phyloP scores from a whole-genome alignment of 2,113 vertebrate genomes.

The Pungitius pungitius region DNA sequence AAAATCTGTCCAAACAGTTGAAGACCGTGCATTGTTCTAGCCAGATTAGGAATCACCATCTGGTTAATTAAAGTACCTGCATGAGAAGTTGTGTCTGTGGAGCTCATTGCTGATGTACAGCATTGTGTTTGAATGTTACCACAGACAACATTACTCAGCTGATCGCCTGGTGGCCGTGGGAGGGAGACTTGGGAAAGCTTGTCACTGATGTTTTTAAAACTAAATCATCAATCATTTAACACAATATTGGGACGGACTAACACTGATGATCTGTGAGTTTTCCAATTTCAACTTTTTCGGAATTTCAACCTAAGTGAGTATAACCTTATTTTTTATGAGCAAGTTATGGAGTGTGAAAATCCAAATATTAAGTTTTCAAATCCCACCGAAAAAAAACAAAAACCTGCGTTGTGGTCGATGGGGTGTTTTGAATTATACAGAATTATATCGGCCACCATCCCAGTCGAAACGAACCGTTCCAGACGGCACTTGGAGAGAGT shows the following conservation, averaged over 20 bases:
- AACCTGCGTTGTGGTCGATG: too few relatives aligned
- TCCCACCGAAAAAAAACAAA: too few relatives aligned
- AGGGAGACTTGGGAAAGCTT: neutral
- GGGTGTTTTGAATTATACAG: neutral
- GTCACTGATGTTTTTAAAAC: too few relatives aligned
- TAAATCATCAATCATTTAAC: slow-evolving; percentile 2
- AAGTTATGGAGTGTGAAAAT: too few relatives aligned
- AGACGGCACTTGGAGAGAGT: neutral
- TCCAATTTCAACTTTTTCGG: too few relatives aligned
- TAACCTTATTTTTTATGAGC: too few relatives aligned
- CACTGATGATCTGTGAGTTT: neutral
- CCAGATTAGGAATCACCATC: slow-evolving; percentile 12
- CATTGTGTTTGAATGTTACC: too few relatives aligned
- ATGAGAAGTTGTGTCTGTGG: neutral
- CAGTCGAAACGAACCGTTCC: neutral
- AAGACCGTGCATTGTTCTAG: neutral
- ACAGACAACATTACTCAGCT: neutral
- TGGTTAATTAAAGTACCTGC: slow-evolving; percentile 24
- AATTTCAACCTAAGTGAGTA: too few relatives aligned
- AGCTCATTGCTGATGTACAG: neutral
- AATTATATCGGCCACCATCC: neutral
- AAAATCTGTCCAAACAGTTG: slow-evolving; percentile 17
- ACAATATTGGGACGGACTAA: neutral
- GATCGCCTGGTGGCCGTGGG: neutral
- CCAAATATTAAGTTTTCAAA: too few relatives aligned